Evolutionary conservation across 1,140 invertebrate species (phyloP).

Genomic region (Anoplolepis gracilipes): DNA sequence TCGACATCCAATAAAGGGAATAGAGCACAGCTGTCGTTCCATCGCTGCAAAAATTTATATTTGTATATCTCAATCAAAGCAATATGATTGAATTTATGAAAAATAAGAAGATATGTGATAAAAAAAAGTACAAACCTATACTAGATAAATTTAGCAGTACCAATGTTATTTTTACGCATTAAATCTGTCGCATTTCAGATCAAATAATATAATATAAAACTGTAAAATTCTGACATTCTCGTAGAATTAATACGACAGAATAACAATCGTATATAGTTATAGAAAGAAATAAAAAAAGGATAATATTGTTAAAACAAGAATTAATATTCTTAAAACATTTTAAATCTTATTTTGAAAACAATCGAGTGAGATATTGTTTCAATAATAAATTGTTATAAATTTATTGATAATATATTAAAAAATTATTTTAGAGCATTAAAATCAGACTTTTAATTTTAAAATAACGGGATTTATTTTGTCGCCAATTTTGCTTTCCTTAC

Average conservation of each 20-base stretch:
- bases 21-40: conserved; percentile 60
- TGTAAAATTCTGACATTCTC: not conserved
- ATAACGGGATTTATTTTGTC: not conserved
- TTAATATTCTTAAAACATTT: not conserved
- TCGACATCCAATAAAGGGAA: conserved; percentile 73
- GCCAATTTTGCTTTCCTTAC: not conserved
- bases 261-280: not conserved
- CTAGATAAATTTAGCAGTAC: not conserved
- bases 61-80: conserved; percentile 60
- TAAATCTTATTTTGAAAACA: not conserved
- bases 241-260: not conserved
- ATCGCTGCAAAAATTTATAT: conserved; percentile 59
- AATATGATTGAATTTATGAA: conserved; percentile 20
- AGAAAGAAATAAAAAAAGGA: too few species aligned
- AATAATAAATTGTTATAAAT: not conserved
- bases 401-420: not conserved
- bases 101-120: not conserved
- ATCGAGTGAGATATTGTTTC: not conserved
- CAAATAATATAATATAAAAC: not conserved
- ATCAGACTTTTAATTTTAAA: not conserved
- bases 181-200: not conserved
- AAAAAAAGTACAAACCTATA: not conserved
- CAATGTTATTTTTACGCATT: conserved; percentile 1
- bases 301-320: not conserved
- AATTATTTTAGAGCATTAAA: not conserved